Evolutionary conservation across 23 tunicate species (phyloP).

Genomic region (Ciona savignyi): DNA sequence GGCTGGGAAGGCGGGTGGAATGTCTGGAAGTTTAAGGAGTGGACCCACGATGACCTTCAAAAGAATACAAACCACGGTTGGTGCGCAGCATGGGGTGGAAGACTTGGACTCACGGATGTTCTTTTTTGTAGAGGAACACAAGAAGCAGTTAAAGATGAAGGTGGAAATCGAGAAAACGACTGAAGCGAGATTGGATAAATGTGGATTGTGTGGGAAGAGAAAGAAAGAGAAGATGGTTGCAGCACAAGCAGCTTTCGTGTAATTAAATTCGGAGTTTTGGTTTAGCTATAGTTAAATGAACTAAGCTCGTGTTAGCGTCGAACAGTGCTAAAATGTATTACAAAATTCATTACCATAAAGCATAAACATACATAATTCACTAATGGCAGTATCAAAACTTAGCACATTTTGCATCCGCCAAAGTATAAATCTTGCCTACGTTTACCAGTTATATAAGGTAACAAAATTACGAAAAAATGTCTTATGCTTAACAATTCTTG

Average conservation of each 20-base stretch:
- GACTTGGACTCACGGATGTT: no score
- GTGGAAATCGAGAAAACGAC: neutral
- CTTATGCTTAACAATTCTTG: no score
- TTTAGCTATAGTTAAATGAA: no score
- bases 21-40: constrained; percentile 62
- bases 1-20: constrained; percentile 65
- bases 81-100: neutral
- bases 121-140: neutral
- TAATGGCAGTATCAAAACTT: no score
- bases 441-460: no score
- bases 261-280: neutral
- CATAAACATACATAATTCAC: no score
- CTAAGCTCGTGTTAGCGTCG: no score
- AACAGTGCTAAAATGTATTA: no score
- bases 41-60: constrained; percentile 10
- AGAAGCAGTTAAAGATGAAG: neutral
- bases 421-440: no score
- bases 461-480: no score
- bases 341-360: no score
- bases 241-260: neutral
- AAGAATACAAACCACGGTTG: neutral
- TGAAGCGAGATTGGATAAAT: neutral
- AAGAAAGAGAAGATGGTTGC: neutral
- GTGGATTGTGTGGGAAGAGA: neutral
- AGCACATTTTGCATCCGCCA: no score